Percentiles rank a stretch among this genome's conserved stretches.
Evolutionary conservation across 1,140 invertebrate species (phyloP).

Genomic region (Himalopsyche phryganea): DNA sequence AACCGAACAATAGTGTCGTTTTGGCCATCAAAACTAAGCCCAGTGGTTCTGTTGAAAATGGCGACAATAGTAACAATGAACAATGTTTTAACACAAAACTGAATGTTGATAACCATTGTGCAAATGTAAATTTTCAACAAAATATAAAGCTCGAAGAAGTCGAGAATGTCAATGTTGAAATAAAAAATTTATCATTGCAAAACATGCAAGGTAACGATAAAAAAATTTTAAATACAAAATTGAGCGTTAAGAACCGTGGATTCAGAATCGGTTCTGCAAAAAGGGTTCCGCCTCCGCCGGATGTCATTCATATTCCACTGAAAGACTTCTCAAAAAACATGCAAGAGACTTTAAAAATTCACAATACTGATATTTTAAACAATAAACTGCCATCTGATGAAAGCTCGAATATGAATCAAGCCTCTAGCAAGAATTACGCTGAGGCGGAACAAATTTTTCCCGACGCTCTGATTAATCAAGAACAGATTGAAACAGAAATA

Average conservation of each 20-base stretch:
- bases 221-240: background rate
- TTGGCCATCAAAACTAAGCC: slow-evolving; percentile 10
- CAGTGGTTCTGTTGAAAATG: background rate
- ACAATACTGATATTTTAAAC: background rate
- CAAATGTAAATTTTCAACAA: too few species aligned
- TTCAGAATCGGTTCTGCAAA: slow-evolving; percentile 24
- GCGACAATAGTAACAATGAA: background rate
- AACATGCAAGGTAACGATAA: slow-evolving; percentile 6
- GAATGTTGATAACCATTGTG: background rate
- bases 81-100: slow-evolving; percentile 1
- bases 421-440: slow-evolving; percentile 2
- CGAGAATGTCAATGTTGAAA: too few species aligned
- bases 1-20: slow-evolving; percentile 16
- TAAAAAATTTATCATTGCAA: background rate
- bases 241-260: slow-evolving; percentile 12
- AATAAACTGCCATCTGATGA: background rate
- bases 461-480: background rate
- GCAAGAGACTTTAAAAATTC: background rate
- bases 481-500: slow-evolving; percentile 23
- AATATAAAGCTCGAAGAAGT: too few species aligned
- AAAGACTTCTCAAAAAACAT: slow-evolving; percentile 17
- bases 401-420: background rate
- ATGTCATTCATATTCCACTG: slow-evolving; percentile 27
- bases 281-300: slow-evolving; percentile 24
- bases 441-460: background rate